These are phyloP conservation scores for Nycteola revayana DNA, from an alignment of 2,888 invertebrate genomes.

Conservation along the genomic window DNA sequence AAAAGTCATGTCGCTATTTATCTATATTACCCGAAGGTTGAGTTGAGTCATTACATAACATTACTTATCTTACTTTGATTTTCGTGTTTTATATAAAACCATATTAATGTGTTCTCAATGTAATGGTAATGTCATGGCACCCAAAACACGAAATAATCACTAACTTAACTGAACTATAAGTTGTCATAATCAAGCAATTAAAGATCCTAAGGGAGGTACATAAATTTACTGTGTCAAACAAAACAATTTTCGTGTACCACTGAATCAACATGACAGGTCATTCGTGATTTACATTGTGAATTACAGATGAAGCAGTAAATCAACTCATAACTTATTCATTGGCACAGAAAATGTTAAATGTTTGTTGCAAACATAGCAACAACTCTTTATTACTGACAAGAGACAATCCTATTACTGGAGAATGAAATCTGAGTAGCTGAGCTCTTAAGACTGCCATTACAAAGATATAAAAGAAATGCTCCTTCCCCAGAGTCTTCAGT, in stretches of 20 bases:
- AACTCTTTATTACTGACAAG: slow-evolving; percentile 24
- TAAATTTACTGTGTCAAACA: neutral
- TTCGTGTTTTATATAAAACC: too few species aligned
- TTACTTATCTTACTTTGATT: too few species aligned
- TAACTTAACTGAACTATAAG: too few species aligned
- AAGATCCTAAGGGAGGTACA: too few species aligned
- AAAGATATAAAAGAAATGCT: slow-evolving; percentile 28
- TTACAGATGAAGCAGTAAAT: slow-evolving; percentile 20
- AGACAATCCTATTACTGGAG: slow-evolving; percentile 29
- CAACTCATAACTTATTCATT: slow-evolving; percentile 26
- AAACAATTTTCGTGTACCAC: neutral
- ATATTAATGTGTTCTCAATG: too few species aligned
- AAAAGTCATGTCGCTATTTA: too few species aligned
- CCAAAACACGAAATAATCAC: too few species aligned
- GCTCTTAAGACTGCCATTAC: slow-evolving; percentile 31
- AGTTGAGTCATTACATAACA: too few species aligned
- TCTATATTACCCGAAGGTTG: too few species aligned
- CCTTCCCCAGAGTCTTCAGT: slow-evolving; percentile 19
- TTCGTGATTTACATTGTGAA: slow-evolving; percentile 14
- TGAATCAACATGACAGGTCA: slow-evolving; percentile 6
- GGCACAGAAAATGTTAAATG: slow-evolving; percentile 13
- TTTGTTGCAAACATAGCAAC: slow-evolving; percentile 19
- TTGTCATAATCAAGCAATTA: too few species aligned
- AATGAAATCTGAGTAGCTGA: slow-evolving; percentile 26
- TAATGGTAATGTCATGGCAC: too few species aligned